Evolutionary conservation across 2,888 invertebrate genomes (phyloP), one percentile per base, ranked within the genome.

Genomic region (Drosophila mayaguana): DNA sequence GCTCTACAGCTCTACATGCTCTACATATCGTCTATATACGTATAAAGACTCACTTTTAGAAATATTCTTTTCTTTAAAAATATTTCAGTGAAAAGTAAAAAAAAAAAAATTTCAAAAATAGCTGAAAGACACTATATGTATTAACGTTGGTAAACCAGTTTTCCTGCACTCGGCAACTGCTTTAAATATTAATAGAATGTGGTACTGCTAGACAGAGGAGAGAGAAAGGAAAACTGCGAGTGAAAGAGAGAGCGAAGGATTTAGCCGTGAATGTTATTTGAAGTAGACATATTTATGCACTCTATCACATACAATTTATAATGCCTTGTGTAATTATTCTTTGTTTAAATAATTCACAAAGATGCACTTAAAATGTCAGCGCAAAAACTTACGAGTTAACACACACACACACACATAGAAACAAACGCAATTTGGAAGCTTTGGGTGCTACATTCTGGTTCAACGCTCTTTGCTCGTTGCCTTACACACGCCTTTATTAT

Each of bases 341-440:
- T 85, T 89, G 85, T 89, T 85, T 85, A 88, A 85, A 85, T 89
- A 84, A 87, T 85, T 88, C 84, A 88, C 82, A 84, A 82, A 76
- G 84, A 87, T 87, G 85, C 85, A 85, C 89, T 85, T 88, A 88
- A 85, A 85, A 85, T 85, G 87, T 85, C 85, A 85, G 82, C 80
- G 76, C 70, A 80, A 82, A 87, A 83, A 81, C 68, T 71, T 62
- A 56, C 72, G 56, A 69, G 48, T 65, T 63, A 38, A 45, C 51
- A 57, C 36, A 60, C 8, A 36, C 53, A 64, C 59, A 64, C 22
- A 22, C 16, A 45, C 14, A 16, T 8, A 8, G 3, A 45, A 3
- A 22, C 45, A 38, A 32, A 51, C 34, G 51, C 53, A 54, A 22
- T 63, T 74, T 59, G 69, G 68, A 68, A 75, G 78, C 82, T 88